A percentile compares a stretch with the other conserved stretches of the same genome.
Evolutionary conservation across 2,797 vertebrate genomes (phyloP).

Genomic region (Scyliorhinus canicula): DNA sequence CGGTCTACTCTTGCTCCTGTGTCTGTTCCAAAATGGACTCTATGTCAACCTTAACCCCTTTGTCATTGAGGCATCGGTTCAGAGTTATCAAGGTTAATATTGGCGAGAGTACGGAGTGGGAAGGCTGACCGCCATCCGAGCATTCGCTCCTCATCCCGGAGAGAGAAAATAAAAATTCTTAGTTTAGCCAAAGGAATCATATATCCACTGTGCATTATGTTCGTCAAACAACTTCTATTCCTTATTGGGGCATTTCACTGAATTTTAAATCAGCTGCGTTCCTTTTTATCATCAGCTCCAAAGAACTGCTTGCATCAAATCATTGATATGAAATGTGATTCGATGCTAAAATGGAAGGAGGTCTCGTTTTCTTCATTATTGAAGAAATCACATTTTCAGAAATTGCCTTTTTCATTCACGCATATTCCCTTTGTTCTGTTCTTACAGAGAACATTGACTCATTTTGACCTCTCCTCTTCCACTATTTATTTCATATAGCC

Average conservation of each 20-base stretch:
- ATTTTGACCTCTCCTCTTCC: background rate
- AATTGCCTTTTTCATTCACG: background rate
- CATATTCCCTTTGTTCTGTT: background rate
- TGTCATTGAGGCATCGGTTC: background rate
- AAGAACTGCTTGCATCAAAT: background rate
- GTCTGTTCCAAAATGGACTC: background rate
- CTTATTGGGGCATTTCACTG: background rate
- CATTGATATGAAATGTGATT: background rate
- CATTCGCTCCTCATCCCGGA: background rate
- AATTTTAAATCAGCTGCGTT: background rate
- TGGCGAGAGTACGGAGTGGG: background rate
- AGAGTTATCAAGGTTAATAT: background rate
- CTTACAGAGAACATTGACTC: background rate
- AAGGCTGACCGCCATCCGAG: background rate
- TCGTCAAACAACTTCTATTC: background rate
- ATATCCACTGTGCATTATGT: background rate
- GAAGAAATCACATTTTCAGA: background rate
- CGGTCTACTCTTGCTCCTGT: no score
- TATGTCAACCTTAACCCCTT: background rate
- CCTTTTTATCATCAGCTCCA: background rate
- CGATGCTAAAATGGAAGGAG: background rate
- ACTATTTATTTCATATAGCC: background rate
- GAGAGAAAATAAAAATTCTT: background rate
- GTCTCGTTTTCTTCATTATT: background rate
- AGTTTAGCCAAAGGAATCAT: background rate